These are phyloP conservation scores for Pediacus dermestoides DNA, from an alignment of 2,888 invertebrate species.

Conservation along the genomic window DNA sequence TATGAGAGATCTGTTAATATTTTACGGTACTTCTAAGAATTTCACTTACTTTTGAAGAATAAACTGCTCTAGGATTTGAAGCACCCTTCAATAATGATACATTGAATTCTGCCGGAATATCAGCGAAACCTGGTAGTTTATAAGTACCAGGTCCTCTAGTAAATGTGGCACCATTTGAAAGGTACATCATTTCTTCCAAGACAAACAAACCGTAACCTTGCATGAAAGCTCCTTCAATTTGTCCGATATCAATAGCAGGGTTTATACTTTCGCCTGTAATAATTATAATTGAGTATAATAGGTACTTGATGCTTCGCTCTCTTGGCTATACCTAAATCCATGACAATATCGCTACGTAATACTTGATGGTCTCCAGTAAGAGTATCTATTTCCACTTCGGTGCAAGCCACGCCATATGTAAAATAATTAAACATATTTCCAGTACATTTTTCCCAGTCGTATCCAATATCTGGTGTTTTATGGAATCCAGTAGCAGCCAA, in stretches of 20 bases:
- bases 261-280: conserved; percentile 75
- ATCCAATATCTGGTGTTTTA: conserved; percentile 70
- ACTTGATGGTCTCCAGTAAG: conserved; percentile 92
- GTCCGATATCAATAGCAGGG: conserved; percentile 95
- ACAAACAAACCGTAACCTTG: conserved; percentile 93
- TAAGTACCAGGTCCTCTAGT: conserved; percentile 91
- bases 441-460: conserved; percentile 64
- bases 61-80: conserved; percentile 86
- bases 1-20: conserved; percentile 44
- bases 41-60: conserved; percentile 81
- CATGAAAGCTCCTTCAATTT: conserved; percentile 92
- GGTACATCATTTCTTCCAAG: conserved; percentile 84
- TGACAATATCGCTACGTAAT: conserved; percentile 86
- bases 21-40: conserved; percentile 1
- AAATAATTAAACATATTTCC: conserved; percentile 80
- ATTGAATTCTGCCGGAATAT: conserved; percentile 89
- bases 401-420: conserved; percentile 80
- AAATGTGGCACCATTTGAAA: conserved; percentile 75
- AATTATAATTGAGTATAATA: neutral
- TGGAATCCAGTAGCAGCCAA: conserved; percentile 83
- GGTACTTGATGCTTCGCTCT: neutral
- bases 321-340: conserved; percentile 71
- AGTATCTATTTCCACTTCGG: conserved; percentile 91
- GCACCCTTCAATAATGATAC: conserved; percentile 89
- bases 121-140: conserved; percentile 89